Evolutionary conservation across 2,113 vertebrate species (phyloP), one percentile per base, ranked within the genome.

Genomic region (Collichthys lucidus): DNA sequence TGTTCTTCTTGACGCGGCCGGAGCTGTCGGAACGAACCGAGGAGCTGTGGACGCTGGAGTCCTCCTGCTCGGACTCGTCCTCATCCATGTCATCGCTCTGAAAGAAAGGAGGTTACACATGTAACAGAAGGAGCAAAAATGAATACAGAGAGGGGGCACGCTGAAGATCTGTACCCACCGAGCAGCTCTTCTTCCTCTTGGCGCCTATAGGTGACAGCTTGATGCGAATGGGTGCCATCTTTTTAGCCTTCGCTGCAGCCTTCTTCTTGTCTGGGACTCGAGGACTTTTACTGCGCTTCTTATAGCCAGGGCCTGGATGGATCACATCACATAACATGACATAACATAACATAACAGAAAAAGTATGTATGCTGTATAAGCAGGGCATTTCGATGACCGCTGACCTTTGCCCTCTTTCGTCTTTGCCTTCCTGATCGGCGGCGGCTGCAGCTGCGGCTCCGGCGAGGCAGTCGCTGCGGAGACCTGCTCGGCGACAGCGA

Each of bases 331-430:
- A n/a, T n/a, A n/a, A 29, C 17, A n/a, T 61, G 46, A 31, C 19
- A 74, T 24, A 40, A 31, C 19, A 74, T 20, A 3, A 22, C 68
- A 17, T 1, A 42, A 53, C n/a, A n/a, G n/a, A 72, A n/a, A 40
- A 15, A 35, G 11, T 29, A 29, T 22, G 52, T 12, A 12, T 50
- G 19, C 11, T 55, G 50, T 26, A 26, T 65, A 40, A 40, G 35
- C 35, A 40, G 7, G 26, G 6, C 35, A 6, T 40, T 40, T 7
- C 35, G 35, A 40, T 46, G 8, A 53, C 17, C 7, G 52, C 91
- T 88, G 74, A 98, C 97, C 97, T 97, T 98, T 98, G 83, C 97
- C 97, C 89, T 98, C 97, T 96, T 98, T 98, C 90, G 97, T 98
- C 95, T 98, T 98, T 89, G 97, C 97, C 94, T 97, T 97, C 79